Conservation (phyloP, 2,113 vertebrate species). For the Cynopterus brachyotis region DNA sequence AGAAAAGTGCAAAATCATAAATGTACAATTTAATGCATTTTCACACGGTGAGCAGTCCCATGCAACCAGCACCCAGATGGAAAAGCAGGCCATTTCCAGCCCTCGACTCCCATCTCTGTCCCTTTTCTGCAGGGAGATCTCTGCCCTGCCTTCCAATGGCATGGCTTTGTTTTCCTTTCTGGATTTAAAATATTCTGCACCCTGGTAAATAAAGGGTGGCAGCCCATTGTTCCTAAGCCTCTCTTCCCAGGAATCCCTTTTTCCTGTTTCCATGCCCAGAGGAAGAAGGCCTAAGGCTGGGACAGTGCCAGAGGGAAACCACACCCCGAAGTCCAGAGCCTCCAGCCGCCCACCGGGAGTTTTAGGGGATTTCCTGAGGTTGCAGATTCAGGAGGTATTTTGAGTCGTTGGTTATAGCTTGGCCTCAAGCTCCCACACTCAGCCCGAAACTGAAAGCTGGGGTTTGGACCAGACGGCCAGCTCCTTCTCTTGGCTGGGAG, state of each 20-base stretch:
- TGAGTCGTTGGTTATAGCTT: not conserved
- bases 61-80: not conserved
- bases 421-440: not conserved
- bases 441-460: slow-evolving; percentile 22
- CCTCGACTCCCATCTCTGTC: not conserved
- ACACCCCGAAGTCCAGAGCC: not conserved
- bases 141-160: not conserved
- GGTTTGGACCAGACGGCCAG: not conserved
- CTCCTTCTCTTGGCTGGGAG: not conserved
- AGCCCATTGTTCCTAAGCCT: not conserved
- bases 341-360: not conserved
- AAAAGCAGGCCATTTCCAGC: not conserved
- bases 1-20: not conserved
- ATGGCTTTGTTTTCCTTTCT: not conserved
- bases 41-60: not conserved
- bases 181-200: not conserved
- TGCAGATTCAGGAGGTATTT: not conserved
- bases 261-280: not conserved
- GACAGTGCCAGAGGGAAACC: not conserved
- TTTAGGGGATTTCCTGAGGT: slow-evolving; percentile 45
- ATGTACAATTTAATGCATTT: not conserved
- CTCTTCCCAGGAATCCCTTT: not conserved
- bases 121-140: not conserved
- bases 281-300: not conserved
- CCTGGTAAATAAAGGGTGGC: not conserved